Evolutionary conservation across 2,888 invertebrate genomes (phyloP).

Genomic region (Melipona bicolor): DNA sequence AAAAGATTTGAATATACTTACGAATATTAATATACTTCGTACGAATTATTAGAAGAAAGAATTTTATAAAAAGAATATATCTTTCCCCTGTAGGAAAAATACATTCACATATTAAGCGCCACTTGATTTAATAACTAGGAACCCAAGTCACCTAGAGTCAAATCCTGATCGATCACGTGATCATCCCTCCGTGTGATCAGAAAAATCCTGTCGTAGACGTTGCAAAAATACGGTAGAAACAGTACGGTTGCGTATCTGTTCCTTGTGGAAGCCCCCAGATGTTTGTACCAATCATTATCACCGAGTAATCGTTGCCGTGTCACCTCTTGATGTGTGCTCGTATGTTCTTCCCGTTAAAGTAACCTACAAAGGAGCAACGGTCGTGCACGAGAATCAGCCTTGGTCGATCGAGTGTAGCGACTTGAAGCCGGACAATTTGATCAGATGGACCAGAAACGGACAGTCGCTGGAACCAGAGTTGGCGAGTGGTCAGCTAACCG

Average conservation of each 20-base stretch:
- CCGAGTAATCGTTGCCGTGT: conserved; percentile 8
- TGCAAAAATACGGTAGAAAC: background rate
- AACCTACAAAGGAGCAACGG: conserved; percentile 73
- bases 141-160: background rate
- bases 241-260: background rate
- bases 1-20: too few species aligned
- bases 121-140: background rate
- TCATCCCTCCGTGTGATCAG: background rate
- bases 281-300: background rate
- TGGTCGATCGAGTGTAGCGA: conserved; percentile 80
- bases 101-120: background rate
- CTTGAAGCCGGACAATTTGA: conserved; percentile 67
- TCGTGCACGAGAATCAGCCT: conserved; percentile 74
- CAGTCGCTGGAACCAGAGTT: conserved; percentile 74
- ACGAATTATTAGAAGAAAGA: too few species aligned
- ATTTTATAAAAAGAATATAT: too few species aligned
- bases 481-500: conserved; percentile 73
- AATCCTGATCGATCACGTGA: conserved; percentile 1
- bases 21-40: too few species aligned
- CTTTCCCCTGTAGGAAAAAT: too few species aligned
- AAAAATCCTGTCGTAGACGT: background rate
- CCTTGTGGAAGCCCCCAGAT: conserved; percentile 2
- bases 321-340: conserved; percentile 55
- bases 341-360: conserved; percentile 71
- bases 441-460: conserved; percentile 81